Evolutionary conservation across 2,888 invertebrate species (phyloP).

Genomic region (Ormyrus pomaceus): DNA sequence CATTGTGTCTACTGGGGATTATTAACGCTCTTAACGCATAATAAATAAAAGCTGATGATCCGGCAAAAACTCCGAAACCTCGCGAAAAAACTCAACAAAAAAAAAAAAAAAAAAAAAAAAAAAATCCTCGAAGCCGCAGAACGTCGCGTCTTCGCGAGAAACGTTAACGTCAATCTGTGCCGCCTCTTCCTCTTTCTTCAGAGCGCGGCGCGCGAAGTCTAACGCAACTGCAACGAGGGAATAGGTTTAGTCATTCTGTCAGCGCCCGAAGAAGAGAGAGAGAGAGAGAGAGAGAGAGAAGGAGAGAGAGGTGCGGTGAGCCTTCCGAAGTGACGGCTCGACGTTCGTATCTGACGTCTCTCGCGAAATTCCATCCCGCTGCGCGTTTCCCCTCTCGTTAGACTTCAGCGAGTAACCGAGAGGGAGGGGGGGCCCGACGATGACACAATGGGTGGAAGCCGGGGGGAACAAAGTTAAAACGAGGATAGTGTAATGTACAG

Average conservation of each 20-base stretch:
- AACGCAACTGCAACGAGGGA: neutral
- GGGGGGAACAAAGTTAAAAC: conserved; percentile 1
- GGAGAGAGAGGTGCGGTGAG: neutral
- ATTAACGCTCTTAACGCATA: no score
- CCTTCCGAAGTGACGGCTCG: conserved; percentile 16
- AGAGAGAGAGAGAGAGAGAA: neutral
- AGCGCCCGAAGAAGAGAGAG: neutral
- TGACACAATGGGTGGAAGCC: conserved; percentile 1
- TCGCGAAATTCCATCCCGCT: conserved; percentile 31
- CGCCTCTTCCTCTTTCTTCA: conserved; percentile 4
- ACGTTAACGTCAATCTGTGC: conserved; percentile 23
- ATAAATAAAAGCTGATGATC: no score
- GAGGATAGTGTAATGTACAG: neutral
- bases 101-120: conserved; percentile 1
- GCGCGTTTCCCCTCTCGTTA: conserved; percentile 11
- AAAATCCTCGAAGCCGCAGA: neutral
- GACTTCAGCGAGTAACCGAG: neutral
- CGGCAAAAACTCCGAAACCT: no score
- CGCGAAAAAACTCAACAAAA: neutral
- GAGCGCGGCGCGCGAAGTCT: neutral
- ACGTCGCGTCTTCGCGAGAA: neutral
- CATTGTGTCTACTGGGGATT: no score
- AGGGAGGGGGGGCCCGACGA: neutral
- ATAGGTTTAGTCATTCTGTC: conserved; percentile 33
- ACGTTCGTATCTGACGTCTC: conserved; percentile 42